A percentile compares a stretch with the other conserved stretches of the same genome.
These are phyloP conservation scores for Choloepus hoffmanni DNA, from an alignment of 2,113 vertebrate genomes.

Conservation along the genomic window DNA sequence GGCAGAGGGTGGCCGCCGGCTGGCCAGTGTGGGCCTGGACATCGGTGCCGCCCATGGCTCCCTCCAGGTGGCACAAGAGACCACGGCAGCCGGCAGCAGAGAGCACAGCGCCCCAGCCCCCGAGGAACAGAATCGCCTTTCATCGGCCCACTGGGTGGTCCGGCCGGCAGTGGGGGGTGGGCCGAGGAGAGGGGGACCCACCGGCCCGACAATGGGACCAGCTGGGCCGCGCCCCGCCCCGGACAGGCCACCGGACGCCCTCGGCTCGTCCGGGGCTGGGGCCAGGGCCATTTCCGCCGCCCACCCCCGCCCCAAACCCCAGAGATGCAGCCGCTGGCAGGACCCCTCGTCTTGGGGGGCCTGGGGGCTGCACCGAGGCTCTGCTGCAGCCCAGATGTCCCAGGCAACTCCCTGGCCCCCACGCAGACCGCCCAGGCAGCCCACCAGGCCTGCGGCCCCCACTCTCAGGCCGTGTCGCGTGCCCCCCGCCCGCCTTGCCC, in stretches of 20 bases:
- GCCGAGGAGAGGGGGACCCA: not conserved
- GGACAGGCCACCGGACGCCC: not conserved
- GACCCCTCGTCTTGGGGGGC: not conserved
- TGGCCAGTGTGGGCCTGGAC: not conserved
- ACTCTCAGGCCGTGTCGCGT: conserved; percentile 53
- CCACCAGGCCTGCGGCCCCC: not conserved
- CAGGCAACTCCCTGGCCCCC: not conserved
- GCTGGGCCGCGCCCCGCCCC: conserved; percentile 38
- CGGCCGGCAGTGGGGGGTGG: conserved; percentile 17
- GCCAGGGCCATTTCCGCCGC: not conserved
- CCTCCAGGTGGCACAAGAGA: conserved; percentile 73
- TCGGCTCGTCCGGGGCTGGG: not conserved
- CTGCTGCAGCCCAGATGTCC: conserved; percentile 68
- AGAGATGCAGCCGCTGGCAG: not conserved
- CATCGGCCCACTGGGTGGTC: conserved; percentile 77
- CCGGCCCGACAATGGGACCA: conserved; percentile 52
- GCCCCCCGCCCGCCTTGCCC: conserved; percentile 44
- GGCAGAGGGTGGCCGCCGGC: not conserved
- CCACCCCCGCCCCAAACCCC: not conserved
- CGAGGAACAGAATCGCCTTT: conserved; percentile 69
- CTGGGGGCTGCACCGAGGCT: not conserved
- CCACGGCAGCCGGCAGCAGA: not conserved
- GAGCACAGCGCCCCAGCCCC: not conserved
- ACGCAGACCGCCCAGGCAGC: conserved; percentile 43
- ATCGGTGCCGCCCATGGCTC: not conserved